Percentiles rank a stretch among this genome's conserved stretches.
These are phyloP conservation scores for Sphenodon punctatus DNA, from an alignment of 2,797 vertebrate genomes.

Conservation along the genomic window DNA sequence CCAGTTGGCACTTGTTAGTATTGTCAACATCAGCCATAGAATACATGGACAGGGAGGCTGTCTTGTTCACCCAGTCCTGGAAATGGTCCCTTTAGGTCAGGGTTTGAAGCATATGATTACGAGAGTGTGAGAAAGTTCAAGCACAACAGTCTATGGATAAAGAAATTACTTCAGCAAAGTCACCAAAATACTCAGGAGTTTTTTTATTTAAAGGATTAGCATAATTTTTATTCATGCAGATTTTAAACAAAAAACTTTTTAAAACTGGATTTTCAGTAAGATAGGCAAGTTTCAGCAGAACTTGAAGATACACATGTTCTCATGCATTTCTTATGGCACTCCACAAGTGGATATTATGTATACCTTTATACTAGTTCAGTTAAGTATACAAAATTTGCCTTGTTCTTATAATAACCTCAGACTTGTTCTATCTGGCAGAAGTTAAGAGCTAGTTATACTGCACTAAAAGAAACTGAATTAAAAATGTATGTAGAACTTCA, in stretches of 20 bases:
- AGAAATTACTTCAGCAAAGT: background rate
- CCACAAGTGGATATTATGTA: conserved; percentile 4
- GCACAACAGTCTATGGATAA: fast-evolving
- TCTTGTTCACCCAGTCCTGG: background rate
- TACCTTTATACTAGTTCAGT: conserved; percentile 3
- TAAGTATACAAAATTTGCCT: conserved; percentile 34
- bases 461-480: background rate
- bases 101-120: fast-evolving
- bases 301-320: conserved; percentile 13
- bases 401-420: conserved; percentile 43
- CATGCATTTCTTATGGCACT: background rate
- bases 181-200: background rate
- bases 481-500: background rate
- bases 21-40: background rate
- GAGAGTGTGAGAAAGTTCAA: fast-evolving
- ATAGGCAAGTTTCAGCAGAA: background rate
- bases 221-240: background rate
- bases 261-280: fast-evolving
- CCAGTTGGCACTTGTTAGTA: fast-evolving
- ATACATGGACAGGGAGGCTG: background rate
- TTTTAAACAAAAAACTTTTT: background rate
- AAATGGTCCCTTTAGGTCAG: background rate
- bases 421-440: conserved; percentile 33
- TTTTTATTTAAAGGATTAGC: background rate
- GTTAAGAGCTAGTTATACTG: background rate